Conservation (phyloP, 2,113 vertebrate species). For the Naja naja region DNA sequence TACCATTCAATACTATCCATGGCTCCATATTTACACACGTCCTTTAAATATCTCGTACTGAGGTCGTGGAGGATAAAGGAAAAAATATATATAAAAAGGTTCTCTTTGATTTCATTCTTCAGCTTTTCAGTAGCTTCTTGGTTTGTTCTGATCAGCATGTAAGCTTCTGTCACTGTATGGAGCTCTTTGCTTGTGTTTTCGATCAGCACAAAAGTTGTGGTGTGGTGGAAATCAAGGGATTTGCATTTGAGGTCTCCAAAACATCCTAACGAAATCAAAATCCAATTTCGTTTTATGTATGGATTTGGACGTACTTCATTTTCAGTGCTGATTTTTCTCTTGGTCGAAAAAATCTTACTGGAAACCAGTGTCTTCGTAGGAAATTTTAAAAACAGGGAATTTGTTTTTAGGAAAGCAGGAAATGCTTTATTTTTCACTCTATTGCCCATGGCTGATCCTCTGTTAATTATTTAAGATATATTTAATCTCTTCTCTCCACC, state of each 20-base stretch:
- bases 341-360: neutral
- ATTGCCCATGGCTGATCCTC: neutral
- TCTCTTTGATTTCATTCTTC: neutral
- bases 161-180: constrained; percentile 17
- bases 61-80: constrained; percentile 15
- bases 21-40: neutral
- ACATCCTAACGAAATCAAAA: constrained; percentile 16
- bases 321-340: neutral
- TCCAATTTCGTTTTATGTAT: neutral
- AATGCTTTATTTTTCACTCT: neutral
- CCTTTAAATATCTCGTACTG: neutral
- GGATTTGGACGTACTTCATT: neutral
- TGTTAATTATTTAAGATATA: neutral
- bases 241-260: constrained; percentile 27
- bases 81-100: neutral
- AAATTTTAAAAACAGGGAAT: neutral
- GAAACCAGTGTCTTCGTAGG: neutral
- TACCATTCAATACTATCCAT: neutral
- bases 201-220: neutral
- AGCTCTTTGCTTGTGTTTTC: constrained; percentile 27
- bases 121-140: constrained; percentile 34
- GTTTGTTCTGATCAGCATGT: constrained; percentile 6
- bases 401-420: neutral
- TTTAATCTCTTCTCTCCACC: constrained; percentile 27
- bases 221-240: constrained; percentile 33